Evolutionary conservation across 64 coral and sea anemone species (phyloP), one percentile per base, ranked within the genome.

Genomic region (Porites lutea): DNA sequence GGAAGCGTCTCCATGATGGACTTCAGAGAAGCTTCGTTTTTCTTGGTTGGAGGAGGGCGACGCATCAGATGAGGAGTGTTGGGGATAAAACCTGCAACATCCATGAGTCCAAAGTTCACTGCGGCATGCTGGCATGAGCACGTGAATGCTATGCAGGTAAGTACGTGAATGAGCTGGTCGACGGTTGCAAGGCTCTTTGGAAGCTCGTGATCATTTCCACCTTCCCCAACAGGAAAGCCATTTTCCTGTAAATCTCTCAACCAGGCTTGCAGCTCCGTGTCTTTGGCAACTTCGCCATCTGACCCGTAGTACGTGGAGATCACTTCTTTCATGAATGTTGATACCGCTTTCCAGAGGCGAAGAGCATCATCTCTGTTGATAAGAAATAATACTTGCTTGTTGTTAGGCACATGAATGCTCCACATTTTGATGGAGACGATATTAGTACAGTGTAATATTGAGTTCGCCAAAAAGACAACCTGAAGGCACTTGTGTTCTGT

Each of bases 21-120:
- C 59, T 90, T 86, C 81, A 96, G 59, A 59, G 76, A 71, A 4
- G 88, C 72, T 82, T 93, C 87, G 14, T 83, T 51, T 86, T 96
- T 96, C 20, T 86, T 93, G 27, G 91, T 90, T 19, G 95, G 95
- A 23, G 95, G 95, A 13, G 91, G 95, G n/a, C 63, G 88, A 13
- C 78, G 95, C 91, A 96, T 93, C 12, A 77, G 77, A 2, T 87
- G 83, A 15, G 95, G 95, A 46, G 88, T 75, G 49, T 87, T 90
- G 5, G 95, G 95, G 3, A 96, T 86, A 66, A 96, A 96, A 19
- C 80, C 74, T 48, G 83, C 77, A 14, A 86, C 82, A 15, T 96
- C 95, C n/a, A 96, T 11, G 11, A 93, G 95, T n/a, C 91, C 79
- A 79, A 93, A 96, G 75, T 90, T 96, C 8, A 96, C 91, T 21